These are phyloP conservation scores for Mycteria americana DNA, from an alignment of 2,797 vertebrate genomes.

Conservation along the genomic window DNA sequence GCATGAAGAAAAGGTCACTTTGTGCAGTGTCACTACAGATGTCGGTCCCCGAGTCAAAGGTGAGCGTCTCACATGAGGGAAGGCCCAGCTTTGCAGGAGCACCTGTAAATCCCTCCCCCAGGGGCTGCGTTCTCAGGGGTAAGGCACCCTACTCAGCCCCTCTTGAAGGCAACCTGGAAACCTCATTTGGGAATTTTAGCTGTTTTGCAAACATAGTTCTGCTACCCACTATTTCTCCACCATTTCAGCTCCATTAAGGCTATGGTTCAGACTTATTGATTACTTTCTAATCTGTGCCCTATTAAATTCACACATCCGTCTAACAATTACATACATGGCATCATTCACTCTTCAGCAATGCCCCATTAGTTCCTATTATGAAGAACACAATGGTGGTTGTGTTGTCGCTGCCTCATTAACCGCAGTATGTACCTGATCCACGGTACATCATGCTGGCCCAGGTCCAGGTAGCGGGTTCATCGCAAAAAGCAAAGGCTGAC, in stretches of 20 bases:
- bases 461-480: neutral
- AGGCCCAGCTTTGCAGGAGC: neutral
- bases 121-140: neutral
- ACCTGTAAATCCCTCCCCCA: neutral
- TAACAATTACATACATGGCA: neutral
- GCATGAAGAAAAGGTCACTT: neutral
- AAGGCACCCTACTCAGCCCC: neutral
- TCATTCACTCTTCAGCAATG: constrained; percentile 8
- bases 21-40: neutral
- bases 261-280: constrained; percentile 21
- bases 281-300: constrained; percentile 20
- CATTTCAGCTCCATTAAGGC: neutral
- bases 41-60: neutral
- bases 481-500: constrained; percentile 3
- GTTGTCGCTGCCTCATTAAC: constrained; percentile 54
- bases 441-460: neutral
- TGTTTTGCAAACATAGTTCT: neutral
- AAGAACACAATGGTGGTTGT: constrained; percentile 14
- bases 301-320: constrained; percentile 30
- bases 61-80: neutral
- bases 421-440: constrained; percentile 7
- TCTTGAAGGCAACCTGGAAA: neutral
- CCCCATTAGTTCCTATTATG: constrained; percentile 32
- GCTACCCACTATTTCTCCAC: neutral
- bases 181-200: neutral